Base-by-base conservation (phyloP, 2,888 invertebrate species). In the Cyclophora albipunctata region DNA sequence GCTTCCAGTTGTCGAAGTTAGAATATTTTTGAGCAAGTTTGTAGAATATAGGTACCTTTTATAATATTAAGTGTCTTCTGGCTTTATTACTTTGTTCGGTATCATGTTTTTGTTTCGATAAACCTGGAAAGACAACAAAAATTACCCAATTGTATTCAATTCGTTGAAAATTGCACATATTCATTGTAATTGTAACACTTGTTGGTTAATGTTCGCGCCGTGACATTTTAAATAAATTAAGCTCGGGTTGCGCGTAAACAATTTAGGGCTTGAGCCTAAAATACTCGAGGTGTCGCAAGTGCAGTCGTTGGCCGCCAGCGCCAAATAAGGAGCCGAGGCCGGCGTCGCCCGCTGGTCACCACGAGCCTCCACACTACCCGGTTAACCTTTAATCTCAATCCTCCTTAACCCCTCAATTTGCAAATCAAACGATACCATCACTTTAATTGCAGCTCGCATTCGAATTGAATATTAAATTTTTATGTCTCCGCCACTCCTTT, bases 251-350 rank as follows among this genome's bases (percentile, higher is more conserved):
- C 65, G 66, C 62, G 76, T 75, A 71, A 77, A 79, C 72, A 79
- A 76, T 77, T 76, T 78, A 79, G 80, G 75, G 80, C 73, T 71
- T 69, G 73, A 59, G 67, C 71, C 78, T 78, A 74, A 79, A 80
- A 78, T 77, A 77, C 73, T 67, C 69, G 61, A 62, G 63, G 60
- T 73, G 74, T 74, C 69, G 75, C 71, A 73, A 75, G 69, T 57
- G 61, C 46, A 51, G 51, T 50, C 62, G 80, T 70, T 64, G 81
- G 67, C 82, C 83, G 77, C 69, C 78, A 74, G 65, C 57, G 64
- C 86, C 85, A 60, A 86, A 85, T 84, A 87, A 70, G 87, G 87
- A 49, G 74, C 67, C 81, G 85, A 84, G 84, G 82, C 78, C 81
- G 72, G 60, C 57, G n/a, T 51, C 58, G 61, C 60, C 57, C 53